These are phyloP conservation scores for Helicorthomorpha holstii DNA, from an alignment of 1,140 invertebrate species.

Conservation along the genomic window DNA sequence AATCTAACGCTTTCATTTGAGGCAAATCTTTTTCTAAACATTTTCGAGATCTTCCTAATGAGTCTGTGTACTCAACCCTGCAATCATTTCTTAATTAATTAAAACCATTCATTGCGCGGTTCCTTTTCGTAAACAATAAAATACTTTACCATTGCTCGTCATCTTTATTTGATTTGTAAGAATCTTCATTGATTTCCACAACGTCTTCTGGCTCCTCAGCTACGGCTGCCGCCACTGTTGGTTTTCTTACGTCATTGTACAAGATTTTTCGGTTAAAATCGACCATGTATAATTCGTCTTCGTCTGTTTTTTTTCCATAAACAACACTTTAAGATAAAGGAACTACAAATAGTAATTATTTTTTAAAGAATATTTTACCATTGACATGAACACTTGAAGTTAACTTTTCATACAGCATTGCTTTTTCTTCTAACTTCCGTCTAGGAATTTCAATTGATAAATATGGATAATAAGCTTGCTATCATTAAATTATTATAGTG, in stretches of 20 bases:
- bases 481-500: no score
- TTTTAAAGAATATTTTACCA: no score
- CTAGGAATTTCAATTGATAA: no score
- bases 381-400: not conserved
- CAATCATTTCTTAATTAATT: no score
- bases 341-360: no score
- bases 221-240: no score
- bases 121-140: no score
- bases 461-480: no score
- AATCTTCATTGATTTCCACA: not conserved
- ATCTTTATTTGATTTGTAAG: not conserved
- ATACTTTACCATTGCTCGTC: not conserved
- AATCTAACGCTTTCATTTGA: not conserved
- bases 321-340: no score
- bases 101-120: no score
- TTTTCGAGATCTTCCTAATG: not conserved
- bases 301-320: not conserved
- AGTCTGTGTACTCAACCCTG: not conserved
- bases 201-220: no score
- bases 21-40: not conserved
- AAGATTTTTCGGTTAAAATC: not conserved
- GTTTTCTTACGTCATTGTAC: not conserved
- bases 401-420: not conserved
- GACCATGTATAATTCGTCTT: not conserved
- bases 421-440: not conserved